These are phyloP conservation scores for Erannis defoliaria DNA, from an alignment of 2,888 invertebrate genomes.

Conservation along the genomic window DNA sequence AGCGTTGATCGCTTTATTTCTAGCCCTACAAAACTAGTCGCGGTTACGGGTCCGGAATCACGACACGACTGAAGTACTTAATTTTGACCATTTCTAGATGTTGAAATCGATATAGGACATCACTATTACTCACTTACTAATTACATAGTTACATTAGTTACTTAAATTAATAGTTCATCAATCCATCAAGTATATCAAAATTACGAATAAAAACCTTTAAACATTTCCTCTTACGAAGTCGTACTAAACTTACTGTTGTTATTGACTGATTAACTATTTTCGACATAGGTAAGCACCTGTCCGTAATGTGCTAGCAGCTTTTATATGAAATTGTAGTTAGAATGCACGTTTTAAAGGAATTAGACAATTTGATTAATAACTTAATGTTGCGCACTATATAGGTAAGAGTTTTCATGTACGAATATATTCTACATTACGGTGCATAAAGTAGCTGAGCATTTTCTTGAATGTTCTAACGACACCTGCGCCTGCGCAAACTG, in stretches of 20 bases:
- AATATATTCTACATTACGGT: conserved; percentile 5
- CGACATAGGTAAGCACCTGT: conserved; percentile 17
- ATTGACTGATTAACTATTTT: conserved; percentile 28
- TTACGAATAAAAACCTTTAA: too few relatives aligned
- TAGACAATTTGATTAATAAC: conserved; percentile 11
- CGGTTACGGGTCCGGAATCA: too few relatives aligned
- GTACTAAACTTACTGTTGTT: conserved; percentile 7
- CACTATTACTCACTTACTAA: too few relatives aligned
- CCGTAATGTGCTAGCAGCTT: conserved; percentile 20
- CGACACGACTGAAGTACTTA: too few relatives aligned
- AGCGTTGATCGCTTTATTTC: not conserved
- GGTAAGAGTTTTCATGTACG: conserved; percentile 18
- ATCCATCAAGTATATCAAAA: too few relatives aligned
- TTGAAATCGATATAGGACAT: too few relatives aligned
- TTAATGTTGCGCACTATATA: conserved; percentile 26
- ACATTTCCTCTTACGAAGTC: not conserved
- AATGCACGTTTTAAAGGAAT: conserved; percentile 22
- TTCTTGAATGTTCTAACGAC: conserved; percentile 15
- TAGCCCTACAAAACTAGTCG: not conserved
- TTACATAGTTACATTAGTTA: too few relatives aligned
- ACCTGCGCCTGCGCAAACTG: conserved; percentile 40
- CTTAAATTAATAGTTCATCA: too few relatives aligned
- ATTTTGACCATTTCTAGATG: too few relatives aligned
- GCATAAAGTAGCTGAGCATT: conserved; percentile 9
- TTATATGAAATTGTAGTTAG: conserved; percentile 20